Evolutionary conservation across 2,113 vertebrate genomes (phyloP).

Genomic region (Carassius carassius): DNA sequence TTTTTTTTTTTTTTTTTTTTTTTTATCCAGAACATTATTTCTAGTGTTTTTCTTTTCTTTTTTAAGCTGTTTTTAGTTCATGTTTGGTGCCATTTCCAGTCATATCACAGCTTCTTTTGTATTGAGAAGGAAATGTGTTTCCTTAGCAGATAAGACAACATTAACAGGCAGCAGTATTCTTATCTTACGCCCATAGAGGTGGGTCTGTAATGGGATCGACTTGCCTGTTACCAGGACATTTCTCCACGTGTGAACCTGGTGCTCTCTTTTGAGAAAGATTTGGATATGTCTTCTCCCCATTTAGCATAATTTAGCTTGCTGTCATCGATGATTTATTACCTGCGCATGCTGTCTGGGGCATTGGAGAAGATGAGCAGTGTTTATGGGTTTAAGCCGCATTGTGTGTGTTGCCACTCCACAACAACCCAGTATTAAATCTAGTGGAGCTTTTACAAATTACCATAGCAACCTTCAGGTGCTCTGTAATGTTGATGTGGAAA

Average conservation of each 20-base stretch:
- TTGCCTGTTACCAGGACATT: constrained; percentile 39
- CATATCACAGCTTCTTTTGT: constrained; percentile 57
- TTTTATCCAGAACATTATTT: constrained; percentile 36
- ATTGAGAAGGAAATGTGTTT: constrained; percentile 69
- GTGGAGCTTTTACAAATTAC: constrained; percentile 28
- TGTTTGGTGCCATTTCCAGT: constrained; percentile 29
- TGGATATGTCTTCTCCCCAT: constrained; percentile 15
- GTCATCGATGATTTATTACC: constrained; percentile 29
- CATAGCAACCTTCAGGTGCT: constrained; percentile 4
- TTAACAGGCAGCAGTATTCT: constrained; percentile 24
- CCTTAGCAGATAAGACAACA: constrained; percentile 68
- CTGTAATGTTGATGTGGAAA: not conserved
- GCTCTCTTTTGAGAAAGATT: constrained; percentile 11
- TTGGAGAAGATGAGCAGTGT: constrained; percentile 42
- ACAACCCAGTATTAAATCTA: not conserved
- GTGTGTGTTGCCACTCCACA: constrained; percentile 10
- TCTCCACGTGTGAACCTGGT: not conserved
- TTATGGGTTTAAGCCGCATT: not conserved
- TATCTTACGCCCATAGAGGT: constrained; percentile 38
- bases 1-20: too few species aligned
- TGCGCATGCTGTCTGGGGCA: not conserved
- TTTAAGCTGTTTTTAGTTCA: constrained; percentile 19
- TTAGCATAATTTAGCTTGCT: constrained; percentile 28
- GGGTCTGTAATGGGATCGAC: constrained; percentile 40
- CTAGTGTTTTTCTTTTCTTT: constrained; percentile 33